phyloP scores from a whole-genome alignment of 2,888 invertebrate species.

The Epiblema foenella region DNA sequence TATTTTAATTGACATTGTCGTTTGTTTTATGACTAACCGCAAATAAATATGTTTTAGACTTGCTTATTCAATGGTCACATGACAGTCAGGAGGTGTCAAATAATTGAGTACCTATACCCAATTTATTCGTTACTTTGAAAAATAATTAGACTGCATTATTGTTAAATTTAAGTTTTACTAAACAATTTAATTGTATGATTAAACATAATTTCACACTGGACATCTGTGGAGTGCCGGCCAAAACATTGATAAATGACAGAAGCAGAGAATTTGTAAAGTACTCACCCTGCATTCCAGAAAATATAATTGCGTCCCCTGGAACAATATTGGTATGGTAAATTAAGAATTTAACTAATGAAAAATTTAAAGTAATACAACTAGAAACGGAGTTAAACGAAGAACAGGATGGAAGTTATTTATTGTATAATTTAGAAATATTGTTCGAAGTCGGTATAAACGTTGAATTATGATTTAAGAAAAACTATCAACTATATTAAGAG shows the following conservation, averaged over 20 bases:
- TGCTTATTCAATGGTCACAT: conserved; percentile 12
- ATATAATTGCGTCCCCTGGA: conserved; percentile 87
- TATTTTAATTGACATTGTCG: background rate
- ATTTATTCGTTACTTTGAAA: background rate
- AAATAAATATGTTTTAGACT: background rate
- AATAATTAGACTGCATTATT: background rate
- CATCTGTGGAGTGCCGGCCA: background rate
- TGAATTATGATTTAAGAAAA: background rate
- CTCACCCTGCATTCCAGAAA: conserved; percentile 87
- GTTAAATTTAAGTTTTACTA: background rate
- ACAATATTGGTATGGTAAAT: conserved; percentile 59
- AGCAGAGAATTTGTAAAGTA: conserved; percentile 28
- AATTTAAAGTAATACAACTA: background rate
- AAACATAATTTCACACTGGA: background rate
- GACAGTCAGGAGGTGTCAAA: conserved; percentile 2
- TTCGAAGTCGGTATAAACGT: background rate
- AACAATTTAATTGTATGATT: background rate
- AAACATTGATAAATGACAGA: background rate
- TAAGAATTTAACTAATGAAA: conserved; percentile 9
- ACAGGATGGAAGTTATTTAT: background rate
- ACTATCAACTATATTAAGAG: conserved; percentile 19
- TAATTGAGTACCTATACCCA: background rate
- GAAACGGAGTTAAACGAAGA: background rate
- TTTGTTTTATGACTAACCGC: background rate
- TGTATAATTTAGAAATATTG: background rate